Conservation (phyloP, 2,888 invertebrate genomes). For the Amblyjoppa fuscipennis region DNA sequence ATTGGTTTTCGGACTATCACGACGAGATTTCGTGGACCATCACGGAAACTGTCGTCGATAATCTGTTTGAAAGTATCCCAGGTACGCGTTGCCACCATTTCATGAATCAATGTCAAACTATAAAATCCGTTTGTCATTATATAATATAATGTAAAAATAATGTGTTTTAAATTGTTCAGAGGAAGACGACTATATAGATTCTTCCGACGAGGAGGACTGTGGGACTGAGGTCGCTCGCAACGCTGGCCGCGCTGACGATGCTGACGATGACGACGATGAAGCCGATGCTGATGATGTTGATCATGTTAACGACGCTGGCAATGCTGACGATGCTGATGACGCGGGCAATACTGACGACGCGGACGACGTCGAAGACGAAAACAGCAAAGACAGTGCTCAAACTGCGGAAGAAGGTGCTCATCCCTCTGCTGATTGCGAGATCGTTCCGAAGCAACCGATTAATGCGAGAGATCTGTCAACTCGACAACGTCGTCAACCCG, state of each 20-base stretch:
- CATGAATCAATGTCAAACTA: background rate
- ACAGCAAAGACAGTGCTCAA: background rate
- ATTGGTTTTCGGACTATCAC: no score
- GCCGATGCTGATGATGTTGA: background rate
- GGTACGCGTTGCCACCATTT: no score
- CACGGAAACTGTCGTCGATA: no score
- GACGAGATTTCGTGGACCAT: no score
- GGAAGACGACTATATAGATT: background rate
- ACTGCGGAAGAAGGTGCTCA: background rate
- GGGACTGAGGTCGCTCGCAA: background rate
- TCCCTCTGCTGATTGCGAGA: no score
- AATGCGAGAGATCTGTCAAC: background rate
- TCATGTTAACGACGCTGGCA: background rate
- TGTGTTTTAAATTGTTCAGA: background rate
- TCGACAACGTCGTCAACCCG: background rate
- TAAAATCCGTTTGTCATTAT: background rate
- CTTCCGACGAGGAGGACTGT: background rate
- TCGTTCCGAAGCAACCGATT: background rate
- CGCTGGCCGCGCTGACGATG: background rate
- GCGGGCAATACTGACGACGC: background rate
- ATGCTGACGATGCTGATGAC: background rate
- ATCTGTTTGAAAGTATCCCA: no score
- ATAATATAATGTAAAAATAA: background rate
- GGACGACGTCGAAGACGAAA: background rate
- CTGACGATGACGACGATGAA: background rate